Conservation (phyloP, 2,113 vertebrate genomes). For the Saguinus imperator region DNA sequence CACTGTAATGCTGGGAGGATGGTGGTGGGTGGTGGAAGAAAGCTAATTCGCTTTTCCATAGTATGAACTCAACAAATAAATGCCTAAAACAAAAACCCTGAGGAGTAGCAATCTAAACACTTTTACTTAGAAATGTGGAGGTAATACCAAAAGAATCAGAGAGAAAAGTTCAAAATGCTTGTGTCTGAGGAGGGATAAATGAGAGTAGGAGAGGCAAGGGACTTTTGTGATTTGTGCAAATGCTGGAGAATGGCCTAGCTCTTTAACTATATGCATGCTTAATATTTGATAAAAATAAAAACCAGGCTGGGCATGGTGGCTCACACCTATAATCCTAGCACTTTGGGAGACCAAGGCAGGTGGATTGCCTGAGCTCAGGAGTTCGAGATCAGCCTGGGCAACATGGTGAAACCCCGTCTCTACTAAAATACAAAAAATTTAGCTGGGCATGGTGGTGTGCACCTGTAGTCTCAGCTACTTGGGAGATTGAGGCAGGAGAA, state of each 20-base stretch:
- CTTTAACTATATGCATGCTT: not conserved
- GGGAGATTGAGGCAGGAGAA: no score
- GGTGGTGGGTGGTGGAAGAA: not conserved
- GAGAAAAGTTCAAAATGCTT: not conserved
- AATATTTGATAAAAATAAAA: not conserved
- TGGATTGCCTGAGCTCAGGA: no score
- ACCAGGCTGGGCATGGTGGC: no score
- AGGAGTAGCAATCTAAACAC: not conserved
- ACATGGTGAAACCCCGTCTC: no score
- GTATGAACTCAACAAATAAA: not conserved
- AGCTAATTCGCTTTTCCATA: not conserved
- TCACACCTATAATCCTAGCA: no score
- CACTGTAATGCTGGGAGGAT: fast-evolving
- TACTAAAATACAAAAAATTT: no score
- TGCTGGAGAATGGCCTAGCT: not conserved
- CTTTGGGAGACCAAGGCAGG: no score
- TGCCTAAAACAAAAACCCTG: not conserved
- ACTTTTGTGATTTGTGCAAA: not conserved
- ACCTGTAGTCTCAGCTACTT: no score
- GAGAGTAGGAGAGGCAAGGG: no score
- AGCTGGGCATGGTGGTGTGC: no score
- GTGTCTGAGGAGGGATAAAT: not conserved
- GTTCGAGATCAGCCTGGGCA: no score
- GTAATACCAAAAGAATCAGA: not conserved
- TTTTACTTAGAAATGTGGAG: not conserved